Percentiles rank a stretch among this genome's conserved stretches.
phyloP scores from a whole-genome alignment of 1,140 invertebrate species.

The Tetramorium simillimum region DNA sequence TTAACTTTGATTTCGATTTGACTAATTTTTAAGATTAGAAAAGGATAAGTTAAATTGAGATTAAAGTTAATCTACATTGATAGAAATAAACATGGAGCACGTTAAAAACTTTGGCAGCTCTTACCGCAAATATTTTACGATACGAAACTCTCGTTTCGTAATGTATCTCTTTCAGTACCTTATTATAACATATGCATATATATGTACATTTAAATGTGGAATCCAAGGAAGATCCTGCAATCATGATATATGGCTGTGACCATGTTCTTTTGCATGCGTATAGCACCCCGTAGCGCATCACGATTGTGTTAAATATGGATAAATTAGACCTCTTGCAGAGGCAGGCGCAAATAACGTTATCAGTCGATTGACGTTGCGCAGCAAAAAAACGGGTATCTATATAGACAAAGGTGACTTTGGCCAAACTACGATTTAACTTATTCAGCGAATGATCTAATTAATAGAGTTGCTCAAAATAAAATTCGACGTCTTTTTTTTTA shows the following conservation, averaged over 20 bases:
- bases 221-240: conserved; percentile 60
- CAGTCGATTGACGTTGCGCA: conserved; percentile 1
- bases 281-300: conserved; percentile 50
- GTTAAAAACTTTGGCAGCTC: background rate
- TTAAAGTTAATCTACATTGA: too few relatives aligned
- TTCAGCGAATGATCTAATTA: background rate
- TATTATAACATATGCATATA: conserved; percentile 67
- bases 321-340: background rate
- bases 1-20: too few relatives aligned
- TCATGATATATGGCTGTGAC: conserved; percentile 78
- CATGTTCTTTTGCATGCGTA: conserved; percentile 71
- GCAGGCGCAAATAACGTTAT: background rate
- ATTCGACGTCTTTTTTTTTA: background rate
- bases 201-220: background rate
- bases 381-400: conserved; percentile 14
- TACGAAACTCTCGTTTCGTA: conserved; percentile 42
- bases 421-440: background rate
- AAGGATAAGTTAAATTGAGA: too few relatives aligned
- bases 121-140: conserved; percentile 53
- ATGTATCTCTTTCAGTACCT: conserved; percentile 73
- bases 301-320: conserved; percentile 50
- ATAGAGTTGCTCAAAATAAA: background rate
- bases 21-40: too few relatives aligned
- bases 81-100: background rate
- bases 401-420: background rate